Conservation (phyloP, 2,113 vertebrate species). For the Cygnus buccinator region DNA sequence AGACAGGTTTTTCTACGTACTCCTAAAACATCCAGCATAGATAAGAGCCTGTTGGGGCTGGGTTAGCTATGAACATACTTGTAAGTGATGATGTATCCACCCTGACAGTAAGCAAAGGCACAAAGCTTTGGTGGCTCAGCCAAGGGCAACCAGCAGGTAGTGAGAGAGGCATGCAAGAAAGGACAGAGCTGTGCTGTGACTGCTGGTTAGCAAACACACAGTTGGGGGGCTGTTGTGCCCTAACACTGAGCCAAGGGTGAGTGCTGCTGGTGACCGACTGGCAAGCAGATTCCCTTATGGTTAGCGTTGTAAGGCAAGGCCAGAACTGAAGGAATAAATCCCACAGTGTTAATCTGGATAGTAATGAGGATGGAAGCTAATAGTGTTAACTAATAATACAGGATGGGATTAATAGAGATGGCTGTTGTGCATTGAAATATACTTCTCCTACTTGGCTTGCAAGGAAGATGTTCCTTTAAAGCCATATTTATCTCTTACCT, state of each 20-base stretch:
- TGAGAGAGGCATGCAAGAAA: accelerated
- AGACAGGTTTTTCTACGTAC: not conserved
- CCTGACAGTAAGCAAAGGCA: not conserved
- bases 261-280: not conserved
- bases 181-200: not conserved
- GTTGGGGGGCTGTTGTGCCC: too few species aligned
- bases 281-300: not conserved
- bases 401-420: not conserved
- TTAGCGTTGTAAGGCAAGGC: not conserved
- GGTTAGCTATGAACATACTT: accelerated
- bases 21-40: not conserved
- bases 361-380: not conserved
- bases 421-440: not conserved
- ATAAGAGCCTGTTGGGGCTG: not conserved
- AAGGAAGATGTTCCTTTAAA: not conserved
- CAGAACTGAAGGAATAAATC: not conserved
- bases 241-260: not conserved
- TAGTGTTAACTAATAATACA: not conserved
- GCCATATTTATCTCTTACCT: not conserved
- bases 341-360: not conserved
- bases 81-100: not conserved
- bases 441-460: not conserved
- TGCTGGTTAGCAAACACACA: too few species aligned
- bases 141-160: not conserved
- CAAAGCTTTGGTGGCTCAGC: not conserved